phyloP scores from a whole-genome alignment of 2,888 invertebrate genomes.

The Smittia aterrima region DNA sequence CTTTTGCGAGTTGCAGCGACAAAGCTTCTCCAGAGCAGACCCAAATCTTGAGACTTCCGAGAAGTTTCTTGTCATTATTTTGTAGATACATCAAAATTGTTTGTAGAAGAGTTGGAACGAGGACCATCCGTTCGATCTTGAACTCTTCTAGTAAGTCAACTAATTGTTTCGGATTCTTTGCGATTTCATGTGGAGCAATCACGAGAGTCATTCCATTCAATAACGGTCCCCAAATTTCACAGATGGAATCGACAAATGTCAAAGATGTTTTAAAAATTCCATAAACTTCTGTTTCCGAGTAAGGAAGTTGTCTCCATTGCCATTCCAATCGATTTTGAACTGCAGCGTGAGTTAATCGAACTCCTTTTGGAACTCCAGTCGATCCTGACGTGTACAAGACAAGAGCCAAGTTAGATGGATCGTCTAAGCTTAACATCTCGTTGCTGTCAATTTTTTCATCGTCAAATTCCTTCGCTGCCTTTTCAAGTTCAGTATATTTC shows the following conservation, averaged over 20 bases:
- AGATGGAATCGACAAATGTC: constrained; percentile 86
- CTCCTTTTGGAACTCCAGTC: constrained; percentile 87
- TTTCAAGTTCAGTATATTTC: constrained; percentile 47
- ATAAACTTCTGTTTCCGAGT: constrained; percentile 61
- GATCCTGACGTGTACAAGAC: constrained; percentile 86
- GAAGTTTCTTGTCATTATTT: constrained; percentile 54
- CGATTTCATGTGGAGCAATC: constrained; percentile 69
- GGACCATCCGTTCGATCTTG: constrained; percentile 74
- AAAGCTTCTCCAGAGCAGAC: constrained; percentile 85
- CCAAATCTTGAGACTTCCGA: constrained; percentile 70
- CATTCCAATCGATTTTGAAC: constrained; percentile 81
- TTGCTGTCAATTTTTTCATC: constrained; percentile 51
- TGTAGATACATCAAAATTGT: constrained; percentile 75
- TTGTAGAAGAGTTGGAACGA: constrained; percentile 80
- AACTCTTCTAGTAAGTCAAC: constrained; percentile 67
- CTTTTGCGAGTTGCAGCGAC: constrained; percentile 65
- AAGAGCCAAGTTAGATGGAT: constrained; percentile 64
- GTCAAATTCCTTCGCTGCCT: constrained; percentile 46
- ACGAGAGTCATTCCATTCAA: constrained; percentile 69
- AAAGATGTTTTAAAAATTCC: constrained; percentile 88
- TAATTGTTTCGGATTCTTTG: constrained; percentile 75
- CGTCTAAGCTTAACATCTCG: constrained; percentile 51
- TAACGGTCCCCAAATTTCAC: constrained; percentile 84
- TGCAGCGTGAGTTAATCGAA: constrained; percentile 72
- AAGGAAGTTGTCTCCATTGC: constrained; percentile 85